phyloP scores from a whole-genome alignment of 2,797 vertebrate genomes.

The Eupleurogrammus muticus region DNA sequence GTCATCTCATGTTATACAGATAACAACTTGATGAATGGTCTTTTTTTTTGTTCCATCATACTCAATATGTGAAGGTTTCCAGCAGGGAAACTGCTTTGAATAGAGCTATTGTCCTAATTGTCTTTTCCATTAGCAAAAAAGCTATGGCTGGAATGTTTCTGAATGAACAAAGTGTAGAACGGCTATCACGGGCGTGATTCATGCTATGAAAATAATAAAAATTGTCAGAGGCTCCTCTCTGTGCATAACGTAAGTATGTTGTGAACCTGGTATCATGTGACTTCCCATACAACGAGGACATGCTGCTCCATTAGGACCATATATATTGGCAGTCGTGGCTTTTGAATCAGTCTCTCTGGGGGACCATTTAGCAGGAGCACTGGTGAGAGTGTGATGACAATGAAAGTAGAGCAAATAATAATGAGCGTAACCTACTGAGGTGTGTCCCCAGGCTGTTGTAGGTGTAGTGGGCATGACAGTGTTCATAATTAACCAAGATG shows the following conservation, averaged over 20 bases:
- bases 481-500: slow-evolving; percentile 13
- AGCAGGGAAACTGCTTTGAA: slow-evolving; percentile 17
- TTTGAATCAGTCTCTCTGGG: slow-evolving; percentile 38
- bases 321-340: slow-evolving; percentile 26
- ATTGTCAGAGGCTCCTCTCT: background rate
- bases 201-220: background rate
- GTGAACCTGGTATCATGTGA: slow-evolving; percentile 13
- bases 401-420: slow-evolving; percentile 39
- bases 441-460: slow-evolving; percentile 33
- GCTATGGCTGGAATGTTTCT: slow-evolving; percentile 1
- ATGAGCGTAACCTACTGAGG: slow-evolving; percentile 62
- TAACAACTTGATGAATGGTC: background rate
- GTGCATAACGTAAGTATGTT: background rate
- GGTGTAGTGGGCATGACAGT: slow-evolving; percentile 1
- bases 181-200: background rate
- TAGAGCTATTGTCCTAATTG: slow-evolving; percentile 27
- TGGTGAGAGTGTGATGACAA: slow-evolving; percentile 55
- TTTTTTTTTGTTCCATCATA: background rate
- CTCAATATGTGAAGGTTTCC: slow-evolving; percentile 5
- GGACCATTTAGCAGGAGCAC: slow-evolving; percentile 55
- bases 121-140: slow-evolving; percentile 28
- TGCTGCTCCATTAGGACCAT: slow-evolving; percentile 18
- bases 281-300: slow-evolving; percentile 1
- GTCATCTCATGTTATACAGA: background rate
- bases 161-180: slow-evolving; percentile 7